Evolutionary conservation across 2,113 vertebrate species (phyloP), one percentile per base, ranked within the genome.

Genomic region (Eptesicus fuscus): DNA sequence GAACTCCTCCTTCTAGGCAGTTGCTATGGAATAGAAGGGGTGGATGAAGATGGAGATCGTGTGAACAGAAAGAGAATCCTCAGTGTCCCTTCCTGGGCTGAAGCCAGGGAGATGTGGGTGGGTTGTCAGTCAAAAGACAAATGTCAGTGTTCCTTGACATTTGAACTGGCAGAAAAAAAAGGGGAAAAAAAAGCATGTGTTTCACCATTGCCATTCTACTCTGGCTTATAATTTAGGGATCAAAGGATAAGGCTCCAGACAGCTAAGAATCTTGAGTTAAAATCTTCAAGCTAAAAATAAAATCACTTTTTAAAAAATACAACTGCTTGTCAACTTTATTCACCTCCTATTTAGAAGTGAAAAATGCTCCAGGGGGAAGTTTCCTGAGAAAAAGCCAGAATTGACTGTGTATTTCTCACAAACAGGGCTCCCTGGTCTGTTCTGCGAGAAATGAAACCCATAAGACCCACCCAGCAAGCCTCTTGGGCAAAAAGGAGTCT

Each of bases 391-490:
- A 97, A 97, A 53, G 32, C 97, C 97, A 94, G 85, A 86, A 83
- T 95, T 97, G 96, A 97, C 93, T 97, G 95, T 94, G 85, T 73
- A 86, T 93, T 98, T 97, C 95, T 95, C 97, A 93, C 96, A 96
- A 97, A 96, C 93, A 96, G 95, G 94, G 96, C 97, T 97, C 93
- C 69, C 96, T 88, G 96, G 96, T 94, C 97, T 97, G 44, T 96
- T 98, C 96, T 97, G 85, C 83, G 82, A 98, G 98, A 98, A 97
- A 97, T 94, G 95, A 98, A 98, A 97, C 91, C 95, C 96, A 96
- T 95, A 97, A 97, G 96, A 98, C 96, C 97, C 93, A 97, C 97
- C 93, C 97, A 98, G 97, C 95, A 95, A 97, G 91, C 91, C 95
- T 97, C 47, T 20, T 28, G 74, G 98, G 97, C 96, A 95, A 97